Base-by-base conservation (phyloP, 2,888 invertebrate genomes). In the Tupiocoris notatus region DNA sequence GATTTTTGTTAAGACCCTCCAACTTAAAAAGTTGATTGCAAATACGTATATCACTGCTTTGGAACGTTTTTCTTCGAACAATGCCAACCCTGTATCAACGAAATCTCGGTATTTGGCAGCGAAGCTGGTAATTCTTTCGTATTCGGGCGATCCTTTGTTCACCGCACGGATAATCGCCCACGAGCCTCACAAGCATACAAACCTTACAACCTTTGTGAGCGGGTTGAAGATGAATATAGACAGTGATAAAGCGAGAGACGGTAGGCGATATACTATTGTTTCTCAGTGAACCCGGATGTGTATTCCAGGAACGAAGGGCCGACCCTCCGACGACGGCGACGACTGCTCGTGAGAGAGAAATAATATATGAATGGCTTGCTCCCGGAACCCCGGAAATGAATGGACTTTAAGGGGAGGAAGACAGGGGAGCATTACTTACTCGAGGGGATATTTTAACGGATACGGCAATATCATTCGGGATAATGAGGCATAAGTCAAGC, bases 341-440 rank as follows among this genome's bases (percentile, higher is more conserved):
- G n/a, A 20, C 65, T 12, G 64, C 25, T 25, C 18, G 25, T 65
- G 65, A 12, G 67, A 22, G 57, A 67, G 67, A 67, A 56, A 57
- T 67, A 67, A 67, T 67, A 57, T 67, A 67, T 57, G 67, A 57
- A 39, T 39, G 39, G 39, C 39, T 39, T 3, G 39, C 39, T 3
- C 39, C 39, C 39, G 39, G 39, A 17, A 18, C 20, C 16, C 57
- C 2, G 67, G 67, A 67, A 67, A 67, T 21, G 67, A 67, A 67
- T 67, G 39, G 25, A 65, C 39, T 39, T 18, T 65, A 24, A 39
- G 39, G 18, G 65, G 21, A 39, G 39, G 39, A 39, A 39, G 39
- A 39, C 39, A 39, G 39, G 7, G 20, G 16, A 21, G 12, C 65
- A 17, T 17, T 18, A 25, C 18, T 1, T 17, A 20, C 18, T 24